Evolutionary conservation across 2,797 vertebrate genomes (phyloP).

Genomic region (Myotis daubentonii): DNA sequence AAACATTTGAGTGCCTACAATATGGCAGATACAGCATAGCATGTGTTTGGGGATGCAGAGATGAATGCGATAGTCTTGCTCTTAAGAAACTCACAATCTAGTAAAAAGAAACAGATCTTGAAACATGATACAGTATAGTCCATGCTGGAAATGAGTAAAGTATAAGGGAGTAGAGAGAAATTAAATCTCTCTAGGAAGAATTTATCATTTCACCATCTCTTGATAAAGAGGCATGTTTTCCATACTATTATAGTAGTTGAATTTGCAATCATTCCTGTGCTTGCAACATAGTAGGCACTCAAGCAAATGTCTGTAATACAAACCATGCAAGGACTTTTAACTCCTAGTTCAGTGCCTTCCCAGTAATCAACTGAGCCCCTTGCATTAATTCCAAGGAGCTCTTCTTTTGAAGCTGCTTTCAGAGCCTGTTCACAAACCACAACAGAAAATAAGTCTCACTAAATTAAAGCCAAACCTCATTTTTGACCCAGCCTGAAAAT

Average conservation of each 20-base stretch:
- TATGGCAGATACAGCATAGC: background rate
- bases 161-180: conserved; percentile 12
- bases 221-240: background rate
- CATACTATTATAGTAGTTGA: background rate
- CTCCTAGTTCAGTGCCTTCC: background rate
- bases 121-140: background rate
- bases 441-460: conserved; percentile 56
- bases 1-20: background rate
- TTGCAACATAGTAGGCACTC: background rate
- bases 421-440: conserved; percentile 55
- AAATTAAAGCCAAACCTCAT: conserved; percentile 48
- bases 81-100: conserved; percentile 10
- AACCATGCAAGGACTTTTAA: conserved; percentile 35
- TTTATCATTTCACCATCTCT: background rate
- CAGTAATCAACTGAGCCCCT: background rate
- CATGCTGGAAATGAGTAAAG: background rate
- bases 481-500: conserved; percentile 49
- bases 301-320: conserved; percentile 31
- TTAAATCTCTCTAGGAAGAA: conserved; percentile 38
- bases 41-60: background rate
- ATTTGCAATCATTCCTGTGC: conserved; percentile 14
- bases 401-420: conserved; percentile 41
- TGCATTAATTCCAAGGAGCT: conserved; percentile 10
- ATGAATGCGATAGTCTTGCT: background rate
- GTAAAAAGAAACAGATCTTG: background rate